Conservation (phyloP, 2,797 vertebrate species). For the Melanotaenia nigrans region DNA sequence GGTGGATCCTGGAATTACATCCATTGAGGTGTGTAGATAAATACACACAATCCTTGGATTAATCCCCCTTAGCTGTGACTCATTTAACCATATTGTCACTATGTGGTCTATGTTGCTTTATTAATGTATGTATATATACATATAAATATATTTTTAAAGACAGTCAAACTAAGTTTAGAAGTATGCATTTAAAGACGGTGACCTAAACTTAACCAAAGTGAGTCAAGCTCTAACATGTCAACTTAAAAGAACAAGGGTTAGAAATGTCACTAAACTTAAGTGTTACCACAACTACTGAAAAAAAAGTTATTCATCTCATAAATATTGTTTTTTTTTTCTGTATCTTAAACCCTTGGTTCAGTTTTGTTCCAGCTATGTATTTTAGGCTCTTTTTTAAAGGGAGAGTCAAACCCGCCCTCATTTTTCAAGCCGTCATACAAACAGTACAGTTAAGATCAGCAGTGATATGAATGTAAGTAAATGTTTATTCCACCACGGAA, state of each 20-base stretch:
- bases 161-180: conserved; percentile 44
- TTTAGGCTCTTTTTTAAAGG: not conserved
- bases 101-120: conserved; percentile 38
- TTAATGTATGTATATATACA: conserved; percentile 30
- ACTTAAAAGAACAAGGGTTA: conserved; percentile 27
- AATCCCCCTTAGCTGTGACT: conserved; percentile 31
- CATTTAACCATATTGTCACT: conserved; percentile 33
- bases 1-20: conserved; percentile 21
- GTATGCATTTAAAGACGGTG: conserved; percentile 34
- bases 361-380: not conserved
- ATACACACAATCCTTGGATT: conserved; percentile 13
- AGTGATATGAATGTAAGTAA: not conserved
- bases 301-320: not conserved
- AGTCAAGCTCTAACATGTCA: not conserved
- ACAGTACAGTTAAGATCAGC: conserved; percentile 1
- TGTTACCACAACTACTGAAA: not conserved
- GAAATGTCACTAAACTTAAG: not conserved
- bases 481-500: conserved; percentile 23
- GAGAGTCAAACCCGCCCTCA: not conserved
- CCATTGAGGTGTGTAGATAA: conserved; percentile 17
- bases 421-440: not conserved
- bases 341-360: not conserved
- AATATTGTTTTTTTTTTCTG: conserved; percentile 15
- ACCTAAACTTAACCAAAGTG: conserved; percentile 30
- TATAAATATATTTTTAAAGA: conserved; percentile 45